Evolutionary conservation across 2,888 invertebrate species (phyloP).

Genomic region (Drosophila subquinaria): DNA sequence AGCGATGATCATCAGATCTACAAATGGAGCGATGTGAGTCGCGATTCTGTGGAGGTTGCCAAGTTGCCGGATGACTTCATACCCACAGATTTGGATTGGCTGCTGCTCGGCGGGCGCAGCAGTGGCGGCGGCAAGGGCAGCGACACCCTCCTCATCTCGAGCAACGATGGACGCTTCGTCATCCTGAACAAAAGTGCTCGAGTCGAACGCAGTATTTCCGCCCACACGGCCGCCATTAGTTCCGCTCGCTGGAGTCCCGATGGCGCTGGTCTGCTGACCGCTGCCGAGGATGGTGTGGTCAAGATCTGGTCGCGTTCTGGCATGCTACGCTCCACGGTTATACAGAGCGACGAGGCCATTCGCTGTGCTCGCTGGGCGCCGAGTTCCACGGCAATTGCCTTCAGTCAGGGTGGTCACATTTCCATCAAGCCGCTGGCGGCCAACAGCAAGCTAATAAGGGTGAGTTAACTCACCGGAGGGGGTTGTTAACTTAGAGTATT

Average conservation of each 20-base stretch:
- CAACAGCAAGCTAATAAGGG: conserved; percentile 90
- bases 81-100: conserved; percentile 96
- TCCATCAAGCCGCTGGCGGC: conserved; percentile 91
- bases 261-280: conserved; percentile 96
- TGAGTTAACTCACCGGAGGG: conserved; percentile 75
- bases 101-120: conserved; percentile 85
- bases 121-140: conserved; percentile 85
- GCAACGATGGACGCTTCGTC: conserved; percentile 95
- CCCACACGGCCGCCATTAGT: conserved; percentile 96
- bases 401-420: conserved; percentile 89
- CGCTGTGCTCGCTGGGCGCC: conserved; percentile 94
- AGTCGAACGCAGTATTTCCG: conserved; percentile 96
- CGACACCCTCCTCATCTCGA: conserved; percentile 94
- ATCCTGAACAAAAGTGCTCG: conserved; percentile 95
- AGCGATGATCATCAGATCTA: conserved; percentile 97
- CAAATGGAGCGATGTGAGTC: conserved; percentile 94
- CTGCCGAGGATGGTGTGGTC: conserved; percentile 98
- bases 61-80: conserved; percentile 93
- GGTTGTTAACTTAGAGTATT: no score
- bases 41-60: conserved; percentile 91
- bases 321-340: conserved; percentile 95
- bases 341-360: conserved; percentile 93
- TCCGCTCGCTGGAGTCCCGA: conserved; percentile 97
- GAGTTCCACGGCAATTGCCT: conserved; percentile 89
- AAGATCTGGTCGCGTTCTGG: conserved; percentile 99